Conservation (phyloP, 2,888 invertebrate species). For the Melieria omissa region DNA sequence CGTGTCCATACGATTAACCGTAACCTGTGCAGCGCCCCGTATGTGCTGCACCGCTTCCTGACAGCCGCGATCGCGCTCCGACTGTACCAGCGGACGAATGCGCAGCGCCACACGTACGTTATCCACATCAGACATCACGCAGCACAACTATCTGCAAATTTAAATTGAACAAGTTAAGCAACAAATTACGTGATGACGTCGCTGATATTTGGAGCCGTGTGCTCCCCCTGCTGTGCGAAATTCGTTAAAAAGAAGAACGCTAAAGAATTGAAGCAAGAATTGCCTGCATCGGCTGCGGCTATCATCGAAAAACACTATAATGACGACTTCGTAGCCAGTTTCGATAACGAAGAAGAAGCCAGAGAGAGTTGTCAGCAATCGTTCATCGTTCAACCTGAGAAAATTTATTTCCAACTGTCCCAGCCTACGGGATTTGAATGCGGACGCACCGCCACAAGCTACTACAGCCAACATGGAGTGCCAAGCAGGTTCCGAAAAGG, state of each 20-base stretch:
- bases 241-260: slow-evolving; percentile 41
- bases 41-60: slow-evolving; percentile 77
- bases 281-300: slow-evolving; percentile 21
- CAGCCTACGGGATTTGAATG: too few species aligned
- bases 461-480: neutral
- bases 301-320: slow-evolving; percentile 39
- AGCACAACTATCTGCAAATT: neutral
- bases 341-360: slow-evolving; percentile 27
- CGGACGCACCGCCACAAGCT: too few species aligned
- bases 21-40: slow-evolving; percentile 75
- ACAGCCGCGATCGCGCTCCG: slow-evolving; percentile 80
- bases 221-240: slow-evolving; percentile 44
- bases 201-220: slow-evolving; percentile 47
- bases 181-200: slow-evolving; percentile 43
- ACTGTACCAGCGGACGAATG: slow-evolving; percentile 81
- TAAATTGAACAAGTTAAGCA: too few species aligned
- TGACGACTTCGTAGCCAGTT: slow-evolving; percentile 42
- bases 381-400: slow-evolving; percentile 23
- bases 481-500: neutral
- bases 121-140: slow-evolving; percentile 49
- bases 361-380: slow-evolving; percentile 20
- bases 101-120: slow-evolving; percentile 78
- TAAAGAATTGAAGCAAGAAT: slow-evolving; percentile 7
- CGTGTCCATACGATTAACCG: slow-evolving; percentile 75
- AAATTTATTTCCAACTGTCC: slow-evolving; percentile 22